Percentiles rank a stretch among this genome's conserved stretches.
Conservation (phyloP, 2,888 invertebrate species). For the Calameuta pallipes region DNA sequence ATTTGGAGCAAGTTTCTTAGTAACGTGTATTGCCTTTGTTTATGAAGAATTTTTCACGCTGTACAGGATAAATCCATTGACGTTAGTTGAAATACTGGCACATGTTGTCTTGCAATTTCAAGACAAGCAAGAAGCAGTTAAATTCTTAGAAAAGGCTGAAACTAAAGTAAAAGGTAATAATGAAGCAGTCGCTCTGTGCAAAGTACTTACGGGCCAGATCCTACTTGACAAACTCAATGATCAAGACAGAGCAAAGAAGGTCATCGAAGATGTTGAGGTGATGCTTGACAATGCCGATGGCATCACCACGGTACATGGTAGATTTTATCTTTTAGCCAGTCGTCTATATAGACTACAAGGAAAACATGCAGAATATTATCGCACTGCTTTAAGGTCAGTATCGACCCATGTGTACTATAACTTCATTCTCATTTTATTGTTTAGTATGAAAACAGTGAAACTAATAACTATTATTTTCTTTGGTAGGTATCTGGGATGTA, state of each 20-base stretch:
- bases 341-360: conserved; percentile 89
- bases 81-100: conserved; percentile 88
- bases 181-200: conserved; percentile 89
- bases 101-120: conserved; percentile 80
- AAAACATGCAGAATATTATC: conserved; percentile 94
- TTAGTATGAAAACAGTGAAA: background rate
- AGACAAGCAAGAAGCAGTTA: conserved; percentile 85
- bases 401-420: background rate
- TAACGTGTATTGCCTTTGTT: background rate
- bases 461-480: background rate
- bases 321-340: conserved; percentile 93
- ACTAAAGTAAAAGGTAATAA: conserved; percentile 86
- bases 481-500: conserved; percentile 77
- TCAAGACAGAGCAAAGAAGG: conserved; percentile 81
- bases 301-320: conserved; percentile 91
- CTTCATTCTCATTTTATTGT: background rate
- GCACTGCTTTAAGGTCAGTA: conserved; percentile 85
- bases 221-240: conserved; percentile 82
- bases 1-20: conserved; percentile 13
- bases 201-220: conserved; percentile 87
- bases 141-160: conserved; percentile 90
- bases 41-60: background rate
- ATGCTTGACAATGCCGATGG: conserved; percentile 91
- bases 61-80: conserved; percentile 89
- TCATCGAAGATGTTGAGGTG: conserved; percentile 88